A percentile compares a stretch with the other conserved stretches of the same genome.
Evolutionary conservation across 2,113 vertebrate genomes (phyloP).

Genomic region (Terrapene triunguis): DNA sequence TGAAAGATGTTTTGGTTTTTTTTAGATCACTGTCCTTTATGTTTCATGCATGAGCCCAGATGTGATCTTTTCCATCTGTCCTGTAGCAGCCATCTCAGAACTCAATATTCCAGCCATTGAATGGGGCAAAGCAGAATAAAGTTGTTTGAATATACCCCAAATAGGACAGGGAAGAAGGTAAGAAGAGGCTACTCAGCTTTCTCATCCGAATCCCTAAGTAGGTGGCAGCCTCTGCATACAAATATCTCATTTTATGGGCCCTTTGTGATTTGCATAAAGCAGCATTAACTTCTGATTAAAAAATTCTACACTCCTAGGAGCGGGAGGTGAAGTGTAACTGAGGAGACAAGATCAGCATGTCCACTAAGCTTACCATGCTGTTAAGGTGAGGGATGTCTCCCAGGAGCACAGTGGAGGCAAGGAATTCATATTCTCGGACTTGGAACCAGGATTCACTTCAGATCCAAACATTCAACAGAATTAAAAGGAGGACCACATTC

Average conservation of each 20-base stretch:
- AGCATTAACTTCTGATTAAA: neutral
- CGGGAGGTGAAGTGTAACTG: neutral
- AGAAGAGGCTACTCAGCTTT: neutral
- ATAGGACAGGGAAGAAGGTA: neutral
- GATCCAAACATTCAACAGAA: constrained; percentile 32
- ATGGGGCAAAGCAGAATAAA: neutral
- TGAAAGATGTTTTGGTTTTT: neutral
- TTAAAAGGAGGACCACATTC: constrained; percentile 51
- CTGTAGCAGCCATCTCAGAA: neutral
- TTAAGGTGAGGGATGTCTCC: neutral
- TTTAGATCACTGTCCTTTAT: neutral
- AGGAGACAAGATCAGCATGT: neutral
- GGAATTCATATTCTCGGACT: neutral
- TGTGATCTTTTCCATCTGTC: neutral
- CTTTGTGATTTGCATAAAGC: neutral
- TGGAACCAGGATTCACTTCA: constrained; percentile 44
- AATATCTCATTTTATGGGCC: neutral
- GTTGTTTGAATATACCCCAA: neutral
- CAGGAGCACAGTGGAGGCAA: neutral
- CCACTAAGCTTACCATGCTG: neutral
- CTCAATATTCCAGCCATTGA: neutral
- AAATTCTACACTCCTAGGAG: neutral
- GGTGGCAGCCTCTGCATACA: neutral
- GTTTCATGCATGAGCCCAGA: neutral
- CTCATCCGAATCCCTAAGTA: neutral